A percentile compares a stretch with the other conserved stretches of the same genome.
phyloP scores from a whole-genome alignment of 2,113 vertebrate genomes.

The Lasiurus cinereus region DNA sequence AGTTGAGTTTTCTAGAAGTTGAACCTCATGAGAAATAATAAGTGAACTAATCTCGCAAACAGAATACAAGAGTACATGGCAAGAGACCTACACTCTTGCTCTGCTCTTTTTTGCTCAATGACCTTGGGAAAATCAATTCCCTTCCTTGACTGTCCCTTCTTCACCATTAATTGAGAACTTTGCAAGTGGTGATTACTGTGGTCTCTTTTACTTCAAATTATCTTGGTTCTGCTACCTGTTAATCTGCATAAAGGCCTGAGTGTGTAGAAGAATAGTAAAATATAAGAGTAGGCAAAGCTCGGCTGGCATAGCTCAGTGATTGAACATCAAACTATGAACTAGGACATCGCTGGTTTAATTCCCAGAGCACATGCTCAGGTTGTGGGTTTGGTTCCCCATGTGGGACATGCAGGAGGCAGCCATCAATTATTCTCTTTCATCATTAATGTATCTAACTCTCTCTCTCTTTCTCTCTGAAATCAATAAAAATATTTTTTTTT shows the following conservation, averaged over 20 bases:
- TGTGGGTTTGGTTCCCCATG: too few species aligned
- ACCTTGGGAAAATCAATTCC: not conserved
- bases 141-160: not conserved
- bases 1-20: not conserved
- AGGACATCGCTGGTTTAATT: too few species aligned
- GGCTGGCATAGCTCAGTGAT: too few species aligned
- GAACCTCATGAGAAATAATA: not conserved
- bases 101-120: not conserved
- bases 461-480: too few species aligned
- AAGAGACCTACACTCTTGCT: not conserved
- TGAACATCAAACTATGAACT: too few species aligned
- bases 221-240: not conserved
- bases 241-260: not conserved
- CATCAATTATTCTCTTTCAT: too few species aligned
- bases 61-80: not conserved
- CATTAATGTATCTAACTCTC: too few species aligned
- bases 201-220: not conserved
- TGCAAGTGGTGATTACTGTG: not conserved
- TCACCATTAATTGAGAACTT: not conserved
- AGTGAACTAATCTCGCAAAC: not conserved
- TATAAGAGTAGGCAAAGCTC: not conserved
- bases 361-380: too few species aligned
- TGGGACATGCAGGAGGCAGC: too few species aligned
- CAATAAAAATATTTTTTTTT: too few species aligned
- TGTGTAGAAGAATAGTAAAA: not conserved